Base-by-base conservation (phyloP, 2,797 vertebrate species). In the Atherinosoma microstoma region DNA sequence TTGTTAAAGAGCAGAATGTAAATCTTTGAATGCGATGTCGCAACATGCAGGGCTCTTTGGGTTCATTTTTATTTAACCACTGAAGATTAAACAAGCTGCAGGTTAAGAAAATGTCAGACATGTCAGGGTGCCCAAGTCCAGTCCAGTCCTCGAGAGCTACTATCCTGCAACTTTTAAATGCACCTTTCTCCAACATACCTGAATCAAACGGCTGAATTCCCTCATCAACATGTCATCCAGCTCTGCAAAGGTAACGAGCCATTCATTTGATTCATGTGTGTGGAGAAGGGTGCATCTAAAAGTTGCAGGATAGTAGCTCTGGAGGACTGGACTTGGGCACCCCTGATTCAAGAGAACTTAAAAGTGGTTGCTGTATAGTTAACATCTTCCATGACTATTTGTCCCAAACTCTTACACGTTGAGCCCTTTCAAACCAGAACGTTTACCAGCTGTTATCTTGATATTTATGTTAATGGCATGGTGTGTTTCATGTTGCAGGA, bases 401-500 rank as follows among this genome's bases (percentile, higher is more conserved):
- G 42, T 6, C 16, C 7, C 42, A 45, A 45, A 16, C 38, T 13
- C 2, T 40, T 40, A 3, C 42, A 47, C 2, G 20, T n/a, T n/a
- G 45, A 49, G 2, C 45, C 45, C 8, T n/a, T 49, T n/a, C 20
- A 49, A 49, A 49, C 42, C 42, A 45, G 16, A 20, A n/a, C 9
- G 20, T 49, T 49, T 18, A 10, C 45, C 7, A 20, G 42, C 42
- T 20, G 16, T 47, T 47, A 20, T 47, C 16, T 20, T 20, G 6
- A 20, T 15, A 7, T 18, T 47, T 20, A 2, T 20, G 45, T 49
- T 49, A n/a, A n/a, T n/a, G n/a, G 7, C 20, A n/a, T n/a, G 42
- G 16, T 20, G 16, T 49, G 45, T 49, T 49, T 49, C 9, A 49
- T 49, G 20, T 49, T n/a, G 45, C 45, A 49, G 95, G 91, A 27